These are phyloP conservation scores for Chymomyza procnemis DNA, from an alignment of 2,888 invertebrate species.

Conservation along the genomic window DNA sequence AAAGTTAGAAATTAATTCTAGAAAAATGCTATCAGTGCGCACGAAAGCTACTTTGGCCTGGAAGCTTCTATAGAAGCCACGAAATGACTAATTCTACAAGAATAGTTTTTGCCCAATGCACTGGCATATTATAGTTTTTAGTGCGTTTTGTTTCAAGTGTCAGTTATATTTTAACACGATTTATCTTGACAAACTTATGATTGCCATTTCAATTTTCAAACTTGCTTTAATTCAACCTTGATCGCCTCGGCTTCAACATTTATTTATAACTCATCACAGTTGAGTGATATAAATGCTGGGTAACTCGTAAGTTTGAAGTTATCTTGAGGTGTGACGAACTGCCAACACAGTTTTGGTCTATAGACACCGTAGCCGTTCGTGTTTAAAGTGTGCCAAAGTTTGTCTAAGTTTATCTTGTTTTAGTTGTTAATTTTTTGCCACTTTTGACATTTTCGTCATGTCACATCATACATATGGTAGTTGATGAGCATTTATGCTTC, in stretches of 20 bases:
- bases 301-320: constrained; percentile 23
- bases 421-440: constrained; percentile 37
- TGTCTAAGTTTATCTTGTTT: background rate
- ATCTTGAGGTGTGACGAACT: constrained; percentile 60
- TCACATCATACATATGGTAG: constrained; percentile 36
- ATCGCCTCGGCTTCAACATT: constrained; percentile 37
- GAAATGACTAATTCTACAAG: no score
- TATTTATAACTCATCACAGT: constrained; percentile 58
- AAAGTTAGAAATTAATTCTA: no score
- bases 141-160: no score
- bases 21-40: no score
- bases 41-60: no score
- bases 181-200: no score
- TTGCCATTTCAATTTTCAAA: no score
- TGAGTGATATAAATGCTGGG: constrained; percentile 45
- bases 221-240: background rate
- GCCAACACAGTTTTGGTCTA: constrained; percentile 35
- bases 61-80: no score
- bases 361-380: background rate
- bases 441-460: constrained; percentile 60
- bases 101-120: no score
- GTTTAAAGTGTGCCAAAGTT: constrained; percentile 60
- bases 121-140: no score
- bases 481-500: constrained; percentile 18
- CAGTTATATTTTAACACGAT: no score